phyloP scores from a whole-genome alignment of 2,888 invertebrate genomes.

The Agrochola macilenta region DNA sequence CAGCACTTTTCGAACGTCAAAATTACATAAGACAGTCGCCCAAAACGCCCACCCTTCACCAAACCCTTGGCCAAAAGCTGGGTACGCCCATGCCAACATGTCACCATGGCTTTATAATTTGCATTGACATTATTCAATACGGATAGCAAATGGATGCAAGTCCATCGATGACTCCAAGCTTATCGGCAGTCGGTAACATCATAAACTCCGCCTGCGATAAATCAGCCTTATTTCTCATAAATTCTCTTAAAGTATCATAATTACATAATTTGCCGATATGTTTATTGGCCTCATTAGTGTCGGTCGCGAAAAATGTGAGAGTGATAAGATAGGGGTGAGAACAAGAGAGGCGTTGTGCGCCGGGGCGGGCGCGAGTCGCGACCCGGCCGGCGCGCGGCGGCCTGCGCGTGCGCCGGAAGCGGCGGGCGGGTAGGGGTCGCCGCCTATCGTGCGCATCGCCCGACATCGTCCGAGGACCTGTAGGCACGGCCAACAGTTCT shows the following conservation, averaged over 20 bases:
- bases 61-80: too few species aligned
- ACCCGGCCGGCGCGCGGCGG: conserved; percentile 53
- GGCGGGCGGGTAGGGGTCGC: conserved; percentile 77
- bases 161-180: conserved; percentile 43
- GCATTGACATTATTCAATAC: neutral
- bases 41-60: too few species aligned
- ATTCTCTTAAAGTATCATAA: conserved; percentile 76
- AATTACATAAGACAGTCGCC: too few species aligned
- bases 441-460: conserved; percentile 68
- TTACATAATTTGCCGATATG: conserved; percentile 81
- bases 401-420: conserved; percentile 73
- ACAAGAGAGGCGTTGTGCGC: conserved; percentile 83
- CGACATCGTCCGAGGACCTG: conserved; percentile 49
- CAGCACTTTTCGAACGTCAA: too few species aligned
- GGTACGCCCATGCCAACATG: neutral
- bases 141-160: conserved; percentile 35
- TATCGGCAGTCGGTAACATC: conserved; percentile 67
- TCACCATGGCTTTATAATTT: neutral
- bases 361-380: conserved; percentile 65
- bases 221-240: conserved; percentile 70
- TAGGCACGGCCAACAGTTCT: conserved; percentile 61
- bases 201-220: conserved; percentile 68
- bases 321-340: conserved; percentile 86
- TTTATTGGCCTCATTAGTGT: conserved; percentile 83
- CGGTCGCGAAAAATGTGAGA: conserved; percentile 87